Evolutionary conservation across 2,888 invertebrate genomes (phyloP).

Genomic region (Molorchus minor): DNA sequence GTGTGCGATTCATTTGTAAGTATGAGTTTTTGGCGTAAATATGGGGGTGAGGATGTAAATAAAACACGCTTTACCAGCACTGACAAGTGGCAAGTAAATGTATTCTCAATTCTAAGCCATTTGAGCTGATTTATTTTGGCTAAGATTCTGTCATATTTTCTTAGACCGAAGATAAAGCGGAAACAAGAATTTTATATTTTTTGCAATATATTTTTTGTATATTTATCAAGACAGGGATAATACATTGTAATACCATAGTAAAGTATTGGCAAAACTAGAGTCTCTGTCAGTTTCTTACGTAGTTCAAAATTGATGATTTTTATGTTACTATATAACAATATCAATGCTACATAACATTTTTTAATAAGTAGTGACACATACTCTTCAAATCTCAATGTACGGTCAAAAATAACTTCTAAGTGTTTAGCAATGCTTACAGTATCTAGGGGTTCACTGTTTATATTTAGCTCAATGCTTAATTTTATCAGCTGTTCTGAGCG

Average conservation of each 20-base stretch:
- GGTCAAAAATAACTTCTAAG: constrained; percentile 18
- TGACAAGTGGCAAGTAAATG: too few relatives aligned
- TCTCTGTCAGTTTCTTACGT: constrained; percentile 19
- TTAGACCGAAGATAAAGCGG: constrained; percentile 9
- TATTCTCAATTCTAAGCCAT: too few relatives aligned
- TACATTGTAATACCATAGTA: constrained; percentile 14
- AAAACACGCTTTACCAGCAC: too few relatives aligned
- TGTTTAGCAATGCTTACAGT: background rate
- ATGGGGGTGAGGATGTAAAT: too few relatives aligned
- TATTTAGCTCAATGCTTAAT: background rate
- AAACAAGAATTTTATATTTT: constrained; percentile 15
- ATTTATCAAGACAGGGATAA: constrained; percentile 7
- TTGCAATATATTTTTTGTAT: background rate
- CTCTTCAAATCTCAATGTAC: background rate
- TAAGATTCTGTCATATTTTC: constrained; percentile 20
- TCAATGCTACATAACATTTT: constrained; percentile 5
- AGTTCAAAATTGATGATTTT: constrained; percentile 21
- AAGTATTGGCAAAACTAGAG: constrained; percentile 10
- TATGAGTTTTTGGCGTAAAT: too few relatives aligned
- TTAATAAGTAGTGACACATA: background rate
- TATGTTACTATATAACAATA: constrained; percentile 13
- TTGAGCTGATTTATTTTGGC: constrained; percentile 14
- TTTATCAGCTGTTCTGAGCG: background rate
- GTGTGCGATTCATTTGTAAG: too few relatives aligned
- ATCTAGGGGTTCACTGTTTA: background rate